Conservation (phyloP, 1,140 invertebrate species). For the Phortica variegata region DNA sequence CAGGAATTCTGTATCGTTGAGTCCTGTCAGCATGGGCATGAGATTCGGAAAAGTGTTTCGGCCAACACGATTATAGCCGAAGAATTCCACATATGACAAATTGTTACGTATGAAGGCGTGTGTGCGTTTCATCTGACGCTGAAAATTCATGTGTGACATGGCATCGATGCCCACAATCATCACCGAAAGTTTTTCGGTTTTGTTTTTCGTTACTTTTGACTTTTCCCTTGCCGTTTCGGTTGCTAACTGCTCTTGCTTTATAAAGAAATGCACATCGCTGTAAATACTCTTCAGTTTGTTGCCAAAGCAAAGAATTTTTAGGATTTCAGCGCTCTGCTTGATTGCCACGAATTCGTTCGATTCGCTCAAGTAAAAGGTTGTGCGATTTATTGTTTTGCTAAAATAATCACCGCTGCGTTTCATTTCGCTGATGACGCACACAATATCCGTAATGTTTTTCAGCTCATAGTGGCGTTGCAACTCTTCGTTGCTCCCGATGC, state of each 20-base stretch:
- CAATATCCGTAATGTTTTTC: background rate
- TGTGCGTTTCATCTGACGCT: constrained; percentile 74
- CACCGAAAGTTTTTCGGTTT: constrained; percentile 58
- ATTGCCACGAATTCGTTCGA: background rate
- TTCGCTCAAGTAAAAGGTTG: background rate
- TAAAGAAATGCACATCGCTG: constrained; percentile 14
- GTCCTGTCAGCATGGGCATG: constrained; percentile 69
- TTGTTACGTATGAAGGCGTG: constrained; percentile 60
- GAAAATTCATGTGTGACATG: constrained; percentile 79
- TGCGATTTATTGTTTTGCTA: background rate
- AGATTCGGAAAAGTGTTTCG: constrained; percentile 81
- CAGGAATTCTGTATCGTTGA: constrained; percentile 61
- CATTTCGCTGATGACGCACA: background rate
- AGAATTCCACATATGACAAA: constrained; percentile 66
- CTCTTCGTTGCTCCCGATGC: background rate
- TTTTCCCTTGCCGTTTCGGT: constrained; percentile 4
- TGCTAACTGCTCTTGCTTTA: background rate
- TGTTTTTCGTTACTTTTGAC: background rate
- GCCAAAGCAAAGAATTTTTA: constrained; percentile 1
- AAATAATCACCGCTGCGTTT: background rate
- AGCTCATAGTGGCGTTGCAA: background rate
- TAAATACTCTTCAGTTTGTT: background rate
- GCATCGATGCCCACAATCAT: constrained; percentile 81
- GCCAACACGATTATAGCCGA: constrained; percentile 78
- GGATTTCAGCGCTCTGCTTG: background rate